Conservation (phyloP, 2,888 invertebrate genomes). For the Melanchra persicariae region DNA sequence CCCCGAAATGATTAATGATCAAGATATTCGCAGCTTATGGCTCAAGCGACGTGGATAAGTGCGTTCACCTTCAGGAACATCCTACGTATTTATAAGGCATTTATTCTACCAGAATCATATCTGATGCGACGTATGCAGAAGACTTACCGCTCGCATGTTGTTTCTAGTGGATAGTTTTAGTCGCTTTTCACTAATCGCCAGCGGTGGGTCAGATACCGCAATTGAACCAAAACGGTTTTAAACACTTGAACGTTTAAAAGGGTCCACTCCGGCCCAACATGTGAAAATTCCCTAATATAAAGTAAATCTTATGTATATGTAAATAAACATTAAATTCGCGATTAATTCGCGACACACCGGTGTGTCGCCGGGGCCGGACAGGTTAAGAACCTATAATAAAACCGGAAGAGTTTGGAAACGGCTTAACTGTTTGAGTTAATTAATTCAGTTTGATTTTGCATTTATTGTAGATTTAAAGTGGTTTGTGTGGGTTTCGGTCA, state of each 20-base stretch:
- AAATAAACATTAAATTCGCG: too few species aligned
- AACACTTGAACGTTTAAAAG: background rate
- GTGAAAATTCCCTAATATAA: too few species aligned
- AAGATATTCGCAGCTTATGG: constrained; percentile 1
- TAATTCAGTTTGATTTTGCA: background rate
- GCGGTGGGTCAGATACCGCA: background rate
- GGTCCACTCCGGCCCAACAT: too few species aligned
- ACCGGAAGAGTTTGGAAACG: background rate
- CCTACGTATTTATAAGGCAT: background rate
- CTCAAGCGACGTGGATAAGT: constrained; percentile 11
- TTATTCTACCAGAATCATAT: too few species aligned
- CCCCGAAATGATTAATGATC: constrained; percentile 28
- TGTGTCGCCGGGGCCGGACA: too few species aligned
- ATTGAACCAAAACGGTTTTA: background rate
- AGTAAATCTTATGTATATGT: too few species aligned
- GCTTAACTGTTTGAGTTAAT: background rate
- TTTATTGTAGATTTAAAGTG: background rate
- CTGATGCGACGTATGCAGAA: too few species aligned
- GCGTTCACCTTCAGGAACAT: constrained; percentile 1
- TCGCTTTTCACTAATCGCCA: background rate
- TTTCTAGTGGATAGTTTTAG: background rate
- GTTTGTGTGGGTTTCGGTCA: background rate
- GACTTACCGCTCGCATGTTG: background rate
- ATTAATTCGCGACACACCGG: too few species aligned
- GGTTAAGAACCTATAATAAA: too few species aligned